These are phyloP conservation scores for Pseudochromis fuscus DNA, from an alignment of 2,797 vertebrate genomes.

Conservation along the genomic window DNA sequence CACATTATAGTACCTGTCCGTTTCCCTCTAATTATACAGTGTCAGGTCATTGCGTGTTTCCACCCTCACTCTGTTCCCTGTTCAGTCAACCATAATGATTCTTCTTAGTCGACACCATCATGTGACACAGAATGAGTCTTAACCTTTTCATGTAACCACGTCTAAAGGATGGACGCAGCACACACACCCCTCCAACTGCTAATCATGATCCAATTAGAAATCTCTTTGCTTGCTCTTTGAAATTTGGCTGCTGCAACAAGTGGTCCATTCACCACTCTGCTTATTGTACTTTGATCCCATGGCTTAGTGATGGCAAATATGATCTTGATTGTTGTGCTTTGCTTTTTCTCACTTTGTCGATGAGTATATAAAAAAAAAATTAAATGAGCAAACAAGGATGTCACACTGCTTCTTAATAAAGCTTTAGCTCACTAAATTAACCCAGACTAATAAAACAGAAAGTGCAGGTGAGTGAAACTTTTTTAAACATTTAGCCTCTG, in stretches of 20 bases:
- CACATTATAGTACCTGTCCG: neutral
- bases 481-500: slow-evolving; percentile 37
- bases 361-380: slow-evolving; percentile 56
- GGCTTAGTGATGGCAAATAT: slow-evolving; percentile 61
- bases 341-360: slow-evolving; percentile 53
- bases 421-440: slow-evolving; percentile 75
- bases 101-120: slow-evolving; percentile 49
- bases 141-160: slow-evolving; percentile 55
- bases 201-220: slow-evolving; percentile 49
- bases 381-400: slow-evolving; percentile 71
- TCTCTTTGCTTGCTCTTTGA: slow-evolving; percentile 68
- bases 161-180: slow-evolving; percentile 39
- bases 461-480: slow-evolving; percentile 79
- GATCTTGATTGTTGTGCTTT: slow-evolving; percentile 63
- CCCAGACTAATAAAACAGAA: slow-evolving; percentile 66
- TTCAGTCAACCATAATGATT: slow-evolving; percentile 53
- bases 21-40: neutral
- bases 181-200: slow-evolving; percentile 36
- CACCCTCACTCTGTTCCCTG: slow-evolving; percentile 25
- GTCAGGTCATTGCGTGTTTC: slow-evolving; percentile 34
- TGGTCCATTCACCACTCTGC: slow-evolving; percentile 54
- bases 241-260: slow-evolving; percentile 72
- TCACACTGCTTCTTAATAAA: slow-evolving; percentile 76
- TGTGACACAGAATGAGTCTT: slow-evolving; percentile 46
- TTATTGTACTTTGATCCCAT: slow-evolving; percentile 55